phyloP scores from a whole-genome alignment of 2,888 invertebrate species.

The Smittia aterrima region DNA sequence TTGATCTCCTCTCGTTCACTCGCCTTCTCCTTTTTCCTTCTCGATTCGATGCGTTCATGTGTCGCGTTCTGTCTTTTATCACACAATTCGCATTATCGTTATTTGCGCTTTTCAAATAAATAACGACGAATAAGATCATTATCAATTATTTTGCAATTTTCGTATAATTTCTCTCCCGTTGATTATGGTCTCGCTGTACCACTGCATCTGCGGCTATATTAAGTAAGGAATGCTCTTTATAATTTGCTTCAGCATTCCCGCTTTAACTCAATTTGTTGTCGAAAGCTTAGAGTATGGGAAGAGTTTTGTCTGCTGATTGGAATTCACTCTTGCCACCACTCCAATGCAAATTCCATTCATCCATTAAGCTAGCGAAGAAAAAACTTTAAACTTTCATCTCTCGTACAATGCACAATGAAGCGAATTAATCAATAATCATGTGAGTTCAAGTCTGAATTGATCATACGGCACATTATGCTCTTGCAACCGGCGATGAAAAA shows the following conservation, averaged over 20 bases:
- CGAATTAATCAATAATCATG: slow-evolving; percentile 22
- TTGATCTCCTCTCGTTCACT: too few relatives aligned
- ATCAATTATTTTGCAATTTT: slow-evolving; percentile 41
- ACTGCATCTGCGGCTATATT: not conserved
- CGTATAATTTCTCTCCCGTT: slow-evolving; percentile 39
- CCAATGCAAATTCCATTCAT: too few relatives aligned
- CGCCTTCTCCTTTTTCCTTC: too few relatives aligned
- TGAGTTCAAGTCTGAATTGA: not conserved
- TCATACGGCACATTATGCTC: not conserved
- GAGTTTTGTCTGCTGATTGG: too few relatives aligned
- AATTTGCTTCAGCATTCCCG: not conserved
- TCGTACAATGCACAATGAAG: not conserved
- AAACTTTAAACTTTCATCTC: too few relatives aligned
- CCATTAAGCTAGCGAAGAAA: too few relatives aligned
- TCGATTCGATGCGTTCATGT: too few relatives aligned
- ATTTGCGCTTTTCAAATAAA: slow-evolving; percentile 41
- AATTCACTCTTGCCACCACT: too few relatives aligned
- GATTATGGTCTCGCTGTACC: slow-evolving; percentile 17
- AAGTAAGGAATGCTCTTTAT: not conserved
- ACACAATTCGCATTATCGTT: slow-evolving; percentile 37
- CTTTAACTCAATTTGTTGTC: too few relatives aligned
- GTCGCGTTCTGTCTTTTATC: slow-evolving; percentile 31
- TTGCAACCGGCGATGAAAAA: slow-evolving; percentile 21
- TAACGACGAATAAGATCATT: slow-evolving; percentile 39
- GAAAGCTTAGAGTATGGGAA: too few relatives aligned